Percentiles rank a stretch among this genome's conserved stretches.
These are phyloP conservation scores for Andrena dorsata DNA, from an alignment of 2,888 invertebrate species.

Conservation along the genomic window DNA sequence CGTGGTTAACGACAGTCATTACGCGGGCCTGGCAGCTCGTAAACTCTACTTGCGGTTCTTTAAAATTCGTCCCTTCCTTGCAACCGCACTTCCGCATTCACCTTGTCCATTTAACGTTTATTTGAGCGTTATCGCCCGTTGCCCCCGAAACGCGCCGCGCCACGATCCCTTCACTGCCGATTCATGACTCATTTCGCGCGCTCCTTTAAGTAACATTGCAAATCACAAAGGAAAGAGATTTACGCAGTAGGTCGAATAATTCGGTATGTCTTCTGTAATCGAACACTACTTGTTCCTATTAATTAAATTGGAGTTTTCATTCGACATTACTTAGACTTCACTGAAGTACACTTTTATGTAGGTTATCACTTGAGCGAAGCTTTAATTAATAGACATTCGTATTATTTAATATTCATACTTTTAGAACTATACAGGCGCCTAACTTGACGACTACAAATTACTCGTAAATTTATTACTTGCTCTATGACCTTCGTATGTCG, in stretches of 20 bases:
- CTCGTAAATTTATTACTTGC: too few relatives aligned
- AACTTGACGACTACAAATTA: too few relatives aligned
- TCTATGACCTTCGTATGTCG: too few relatives aligned
- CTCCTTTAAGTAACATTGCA: background rate
- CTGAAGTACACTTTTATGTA: too few relatives aligned
- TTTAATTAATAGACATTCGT: too few relatives aligned
- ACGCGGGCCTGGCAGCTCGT: constrained; percentile 72
- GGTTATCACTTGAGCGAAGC: too few relatives aligned
- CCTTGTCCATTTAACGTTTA: constrained; percentile 72
- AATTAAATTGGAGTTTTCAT: too few relatives aligned
- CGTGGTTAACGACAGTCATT: constrained; percentile 78
- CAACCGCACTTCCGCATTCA: constrained; percentile 74
- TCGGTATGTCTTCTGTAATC: background rate
- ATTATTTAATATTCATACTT: too few relatives aligned
- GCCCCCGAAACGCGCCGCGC: constrained; percentile 20
- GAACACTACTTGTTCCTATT: too few relatives aligned
- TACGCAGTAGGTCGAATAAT: background rate
- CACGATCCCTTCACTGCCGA: constrained; percentile 24
- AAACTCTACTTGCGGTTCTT: constrained; percentile 70
- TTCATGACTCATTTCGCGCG: constrained; percentile 31
- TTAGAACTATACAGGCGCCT: too few relatives aligned
- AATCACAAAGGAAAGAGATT: constrained; percentile 11
- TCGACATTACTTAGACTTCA: too few relatives aligned
- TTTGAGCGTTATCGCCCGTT: constrained; percentile 65
- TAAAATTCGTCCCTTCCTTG: constrained; percentile 67